A percentile compares a stretch with the other conserved stretches of the same genome.
Evolutionary conservation across 2,888 invertebrate species (phyloP).

Genomic region (Pyrrhosoma nymphula): DNA sequence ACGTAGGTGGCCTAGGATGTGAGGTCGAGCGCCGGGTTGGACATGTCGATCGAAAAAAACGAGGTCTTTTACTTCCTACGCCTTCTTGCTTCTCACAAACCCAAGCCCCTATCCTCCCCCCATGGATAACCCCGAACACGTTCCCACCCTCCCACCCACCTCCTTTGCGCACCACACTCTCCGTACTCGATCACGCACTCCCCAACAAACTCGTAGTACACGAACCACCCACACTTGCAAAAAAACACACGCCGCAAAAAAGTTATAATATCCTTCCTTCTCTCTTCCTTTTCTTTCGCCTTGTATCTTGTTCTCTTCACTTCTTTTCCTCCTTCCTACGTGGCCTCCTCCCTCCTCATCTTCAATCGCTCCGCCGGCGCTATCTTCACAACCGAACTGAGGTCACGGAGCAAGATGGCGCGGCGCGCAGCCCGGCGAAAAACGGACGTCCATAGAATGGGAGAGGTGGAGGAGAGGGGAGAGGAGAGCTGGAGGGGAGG

Average conservation of each 20-base stretch:
- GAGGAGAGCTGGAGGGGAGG: neutral
- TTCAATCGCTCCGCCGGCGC: constrained; percentile 36
- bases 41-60: neutral
- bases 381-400: constrained; percentile 59
- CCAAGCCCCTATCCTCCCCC: neutral
- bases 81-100: neutral
- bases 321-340: neutral
- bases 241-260: too few relatives aligned
- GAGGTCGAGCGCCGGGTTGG: neutral
- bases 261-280: neutral
- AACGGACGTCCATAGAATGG: constrained; percentile 37
- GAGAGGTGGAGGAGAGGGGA: neutral
- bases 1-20: neutral
- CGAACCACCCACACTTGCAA: neutral
- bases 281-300: neutral
- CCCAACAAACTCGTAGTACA: neutral
- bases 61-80: neutral
- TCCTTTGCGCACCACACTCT: neutral
- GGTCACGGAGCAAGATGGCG: constrained; percentile 65
- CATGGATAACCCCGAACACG: neutral
- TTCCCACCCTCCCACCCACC: neutral
- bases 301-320: neutral
- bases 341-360: constrained; percentile 24
- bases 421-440: constrained; percentile 59
- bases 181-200: constrained; percentile 4